Evolutionary conservation across 2,797 vertebrate species (phyloP).

Genomic region (Acanthis flammea): DNA sequence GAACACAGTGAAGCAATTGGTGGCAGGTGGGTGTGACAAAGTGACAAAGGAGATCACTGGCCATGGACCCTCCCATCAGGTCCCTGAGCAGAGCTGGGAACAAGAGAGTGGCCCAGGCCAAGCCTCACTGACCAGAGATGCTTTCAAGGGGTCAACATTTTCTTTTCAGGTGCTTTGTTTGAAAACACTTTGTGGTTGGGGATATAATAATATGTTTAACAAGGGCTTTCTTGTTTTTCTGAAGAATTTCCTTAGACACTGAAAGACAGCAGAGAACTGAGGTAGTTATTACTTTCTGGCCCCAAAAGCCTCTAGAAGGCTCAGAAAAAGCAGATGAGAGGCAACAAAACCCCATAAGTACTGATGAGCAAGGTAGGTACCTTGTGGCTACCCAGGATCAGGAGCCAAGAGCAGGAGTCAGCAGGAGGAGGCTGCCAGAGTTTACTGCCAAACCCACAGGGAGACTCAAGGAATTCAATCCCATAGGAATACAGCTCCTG

Average conservation of each 20-base stretch:
- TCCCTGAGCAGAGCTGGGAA: background rate
- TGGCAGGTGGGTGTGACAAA: background rate
- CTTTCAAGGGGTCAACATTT: background rate
- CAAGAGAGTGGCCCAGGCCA: background rate
- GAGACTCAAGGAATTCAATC: background rate
- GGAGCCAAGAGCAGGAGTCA: background rate
- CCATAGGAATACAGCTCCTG: background rate
- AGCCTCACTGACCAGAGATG: background rate
- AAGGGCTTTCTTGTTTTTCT: background rate
- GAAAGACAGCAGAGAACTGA: background rate
- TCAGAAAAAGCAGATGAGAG: background rate
- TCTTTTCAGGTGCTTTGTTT: background rate
- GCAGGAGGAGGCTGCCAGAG: background rate
- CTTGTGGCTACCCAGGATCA: background rate
- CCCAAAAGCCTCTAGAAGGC: background rate
- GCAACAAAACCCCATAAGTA: background rate
- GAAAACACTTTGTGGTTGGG: accelerated
- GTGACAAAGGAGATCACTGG: background rate
- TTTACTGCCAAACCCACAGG: background rate
- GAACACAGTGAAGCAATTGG: background rate
- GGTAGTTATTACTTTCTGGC: background rate
- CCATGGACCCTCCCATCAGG: accelerated
- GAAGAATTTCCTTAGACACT: background rate
- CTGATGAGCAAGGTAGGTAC: too few relatives aligned
- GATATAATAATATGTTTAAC: background rate